phyloP scores from a whole-genome alignment of 2,113 vertebrate species.

The Phoenicopterus ruber region DNA sequence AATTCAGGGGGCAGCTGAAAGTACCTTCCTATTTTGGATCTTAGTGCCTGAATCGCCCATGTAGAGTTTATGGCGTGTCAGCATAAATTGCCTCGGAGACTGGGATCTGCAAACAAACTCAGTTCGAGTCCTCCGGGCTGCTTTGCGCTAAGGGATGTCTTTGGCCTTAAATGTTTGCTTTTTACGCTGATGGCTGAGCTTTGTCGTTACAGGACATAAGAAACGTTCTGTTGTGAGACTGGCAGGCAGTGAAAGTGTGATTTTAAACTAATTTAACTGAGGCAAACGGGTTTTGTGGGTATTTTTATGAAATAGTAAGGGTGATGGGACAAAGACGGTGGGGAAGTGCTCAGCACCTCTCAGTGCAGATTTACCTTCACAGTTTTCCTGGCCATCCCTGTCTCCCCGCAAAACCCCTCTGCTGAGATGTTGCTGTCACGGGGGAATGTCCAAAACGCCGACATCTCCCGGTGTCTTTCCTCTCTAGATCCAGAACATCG shows the following conservation, averaged over 20 bases:
- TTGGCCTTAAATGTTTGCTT: background rate
- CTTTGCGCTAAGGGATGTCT: background rate
- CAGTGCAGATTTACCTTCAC: background rate
- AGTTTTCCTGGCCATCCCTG: background rate
- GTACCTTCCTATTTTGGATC: background rate
- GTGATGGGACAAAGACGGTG: background rate
- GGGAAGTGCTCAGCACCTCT: background rate
- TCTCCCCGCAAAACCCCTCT: background rate
- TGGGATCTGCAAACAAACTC: background rate
- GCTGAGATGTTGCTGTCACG: background rate
- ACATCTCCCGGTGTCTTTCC: background rate
- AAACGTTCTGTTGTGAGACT: background rate
- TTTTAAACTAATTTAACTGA: background rate
- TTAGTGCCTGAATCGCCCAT: background rate
- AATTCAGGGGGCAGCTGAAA: background rate
- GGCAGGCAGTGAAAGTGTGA: accelerated
- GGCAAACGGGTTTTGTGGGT: background rate
- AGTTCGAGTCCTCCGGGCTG: background rate
- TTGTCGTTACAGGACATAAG: background rate
- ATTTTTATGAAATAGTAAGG: background rate
- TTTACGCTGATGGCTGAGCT: background rate
- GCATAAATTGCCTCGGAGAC: background rate
- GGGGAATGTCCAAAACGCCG: background rate
- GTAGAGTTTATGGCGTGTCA: background rate
- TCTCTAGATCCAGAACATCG: conserved; percentile 70